Evolutionary conservation across 2,113 vertebrate species (phyloP), one percentile per base, ranked within the genome.

Genomic region (Columba janthina): DNA sequence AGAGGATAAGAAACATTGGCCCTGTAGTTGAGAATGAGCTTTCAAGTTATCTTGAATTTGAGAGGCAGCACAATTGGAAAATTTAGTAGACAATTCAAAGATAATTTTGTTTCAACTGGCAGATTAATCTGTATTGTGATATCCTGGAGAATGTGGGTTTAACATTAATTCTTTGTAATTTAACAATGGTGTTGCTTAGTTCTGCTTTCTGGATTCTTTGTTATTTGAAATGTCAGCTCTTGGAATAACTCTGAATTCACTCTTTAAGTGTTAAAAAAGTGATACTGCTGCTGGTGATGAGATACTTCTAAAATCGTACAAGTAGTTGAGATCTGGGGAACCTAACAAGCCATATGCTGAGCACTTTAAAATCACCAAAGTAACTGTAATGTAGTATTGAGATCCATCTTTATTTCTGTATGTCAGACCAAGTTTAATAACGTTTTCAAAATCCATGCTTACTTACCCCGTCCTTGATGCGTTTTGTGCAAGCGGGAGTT

Each of bases 1-100:
- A 76, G 19, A 20, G 7, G 12, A 17, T n/a, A 10, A 44, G 22
- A 74, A 80, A 44, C 25, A 4, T 26, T 76, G 44, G 10, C 31
- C 10, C 24, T 29, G 20, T 38, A 38, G 19, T 44, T 66, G 32
- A 19, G 9, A 82, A 70, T 12, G 40, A 51, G 28, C 7, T 57
- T 85, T 72, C 5, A 29, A 15, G 44, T 56, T 76, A 51, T 9
- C 28, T 67, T 54, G 20, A 72, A 64, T 69, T 50, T 75, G 36
- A 62, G 34, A 42, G 22, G 54, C 17, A 50, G 29, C 8, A 57
- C 11, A 19, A n/a, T 51, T 34, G 67, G 34, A 81, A 76, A 72
- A 60, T 13, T n/a, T 22, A 48, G 44, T 26, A 48, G 44, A 25
- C 0, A 1, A 15, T 1, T 57, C 24, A 8, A 72, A 51, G 11